A percentile compares a stretch with the other conserved stretches of the same genome.
These are phyloP conservation scores for Euproctis similis DNA, from an alignment of 2,888 invertebrate genomes.

Conservation along the genomic window DNA sequence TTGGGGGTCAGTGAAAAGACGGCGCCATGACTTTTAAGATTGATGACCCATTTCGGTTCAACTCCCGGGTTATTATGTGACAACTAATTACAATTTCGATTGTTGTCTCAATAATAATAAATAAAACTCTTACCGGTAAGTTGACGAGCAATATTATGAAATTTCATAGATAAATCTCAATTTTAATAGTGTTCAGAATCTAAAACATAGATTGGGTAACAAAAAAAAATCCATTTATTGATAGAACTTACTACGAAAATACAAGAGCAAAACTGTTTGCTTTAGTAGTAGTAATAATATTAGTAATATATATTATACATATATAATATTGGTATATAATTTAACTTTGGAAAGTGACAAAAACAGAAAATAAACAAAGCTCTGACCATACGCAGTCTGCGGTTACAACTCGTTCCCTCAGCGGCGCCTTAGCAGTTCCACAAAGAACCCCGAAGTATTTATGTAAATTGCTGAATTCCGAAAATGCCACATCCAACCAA, in stretches of 20 bases:
- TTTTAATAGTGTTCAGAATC: too few species aligned
- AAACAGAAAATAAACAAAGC: conserved; percentile 38
- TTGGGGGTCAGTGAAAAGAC: conserved; percentile 58
- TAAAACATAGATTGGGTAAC: too few species aligned
- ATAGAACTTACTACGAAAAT: too few species aligned
- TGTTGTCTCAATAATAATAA: conserved; percentile 24
- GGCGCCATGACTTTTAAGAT: conserved; percentile 58
- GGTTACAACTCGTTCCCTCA: conserved; percentile 35
- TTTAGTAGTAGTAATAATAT: too few species aligned
- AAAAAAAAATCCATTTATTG: too few species aligned
- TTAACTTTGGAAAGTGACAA: conserved; percentile 35
- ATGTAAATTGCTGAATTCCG: conserved; percentile 71
- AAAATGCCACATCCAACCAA: conserved; percentile 59
- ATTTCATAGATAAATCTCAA: too few species aligned
- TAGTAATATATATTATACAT: too few species aligned
- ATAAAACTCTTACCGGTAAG: too few species aligned
- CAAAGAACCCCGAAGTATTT: conserved; percentile 64
- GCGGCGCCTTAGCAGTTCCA: conserved; percentile 69
- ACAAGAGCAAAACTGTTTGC: too few species aligned
- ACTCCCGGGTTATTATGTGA: conserved; percentile 42
- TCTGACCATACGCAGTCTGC: conserved; percentile 35
- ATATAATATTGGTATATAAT: too few species aligned
- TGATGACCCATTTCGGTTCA: conserved; percentile 52
- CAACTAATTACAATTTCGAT: conserved; percentile 42
- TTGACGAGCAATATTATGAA: too few species aligned